Evolutionary conservation across 2,888 invertebrate species (phyloP).

Genomic region (Lamellibrachia columna): DNA sequence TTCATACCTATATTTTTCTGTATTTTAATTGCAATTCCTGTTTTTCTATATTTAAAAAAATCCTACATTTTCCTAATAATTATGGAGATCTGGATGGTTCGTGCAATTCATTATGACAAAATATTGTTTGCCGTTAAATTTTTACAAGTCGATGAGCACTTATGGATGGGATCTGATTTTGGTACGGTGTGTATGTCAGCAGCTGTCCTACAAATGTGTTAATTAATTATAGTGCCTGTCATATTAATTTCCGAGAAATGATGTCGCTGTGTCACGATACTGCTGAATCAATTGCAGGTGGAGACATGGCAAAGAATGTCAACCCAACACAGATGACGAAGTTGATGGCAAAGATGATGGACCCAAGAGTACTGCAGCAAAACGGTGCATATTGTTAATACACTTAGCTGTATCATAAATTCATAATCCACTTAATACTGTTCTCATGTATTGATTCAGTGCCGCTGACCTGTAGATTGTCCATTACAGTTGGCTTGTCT

Average conservation of each 20-base stretch:
- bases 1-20: too few relatives aligned
- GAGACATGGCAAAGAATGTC: constrained; percentile 98
- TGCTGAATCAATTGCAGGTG: constrained; percentile 70
- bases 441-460: too few relatives aligned
- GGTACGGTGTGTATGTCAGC: neutral
- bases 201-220: neutral
- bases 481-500: neutral
- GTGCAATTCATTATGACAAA: too few relatives aligned
- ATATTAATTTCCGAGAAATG: neutral
- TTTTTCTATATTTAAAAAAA: too few relatives aligned
- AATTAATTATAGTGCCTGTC: neutral
- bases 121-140: too few relatives aligned
- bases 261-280: neutral
- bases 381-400: constrained; percentile 72
- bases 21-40: too few relatives aligned
- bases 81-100: too few relatives aligned
- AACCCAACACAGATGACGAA: constrained; percentile 99
- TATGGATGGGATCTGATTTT: too few relatives aligned
- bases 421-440: neutral
- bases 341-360: constrained; percentile 99
- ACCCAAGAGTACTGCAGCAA: constrained; percentile 96
- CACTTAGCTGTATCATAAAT: neutral
- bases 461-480: constrained; percentile 7
- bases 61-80: too few relatives aligned
- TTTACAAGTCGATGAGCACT: too few relatives aligned